Base-by-base conservation (phyloP, 1,140 invertebrate species). In the Heliothis virescens region DNA sequence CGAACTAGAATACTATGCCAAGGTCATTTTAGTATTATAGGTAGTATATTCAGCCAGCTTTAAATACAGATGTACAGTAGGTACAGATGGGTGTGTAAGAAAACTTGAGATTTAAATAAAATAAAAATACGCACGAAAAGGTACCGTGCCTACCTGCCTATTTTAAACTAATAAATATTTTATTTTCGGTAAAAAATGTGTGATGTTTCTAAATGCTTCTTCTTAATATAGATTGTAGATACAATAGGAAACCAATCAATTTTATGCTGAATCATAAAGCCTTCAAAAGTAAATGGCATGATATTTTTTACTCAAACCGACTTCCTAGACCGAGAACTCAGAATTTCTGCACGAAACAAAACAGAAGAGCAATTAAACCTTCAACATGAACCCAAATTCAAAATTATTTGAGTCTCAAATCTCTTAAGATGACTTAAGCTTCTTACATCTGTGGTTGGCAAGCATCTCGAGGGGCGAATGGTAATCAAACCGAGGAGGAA, bases 401-500 rank as follows among this genome's bases (percentile, higher is more conserved):
- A 76, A 76, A 76, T 76, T 65, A 76, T 76, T 76, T 63, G 1
- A 76, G 74, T 18, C 59, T 53, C 48, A 76, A 76, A 65, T 76
- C 74, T 76, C 74, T 76, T 76, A 76, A 76, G 74, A 76, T 65
- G 60, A 76, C 41, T 76, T 76, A 76, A 76, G 76, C 55, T 89
- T 87, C 82, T 81, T 82, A 76, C 76, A 82, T 89, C 86, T 79
- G 65, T 84, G 87, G 79, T 76, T 65, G 63, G 82, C 79, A 85
- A 77, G 79, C 87, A 90, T 88, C 85, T 85, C 86, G 86, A 89
- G 87, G 84, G 84, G 82, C 87, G 83, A 88, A 89, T 87, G 89
- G 87, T 90, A 91, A 92, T 92, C 86, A 90, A 90, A 87, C 63
- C 78, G 83, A 84, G 83, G 74, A 85, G 76, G 85, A 83, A 84